Conservation (phyloP, 1,140 invertebrate species). For the Macrobrachium nipponense region DNA sequence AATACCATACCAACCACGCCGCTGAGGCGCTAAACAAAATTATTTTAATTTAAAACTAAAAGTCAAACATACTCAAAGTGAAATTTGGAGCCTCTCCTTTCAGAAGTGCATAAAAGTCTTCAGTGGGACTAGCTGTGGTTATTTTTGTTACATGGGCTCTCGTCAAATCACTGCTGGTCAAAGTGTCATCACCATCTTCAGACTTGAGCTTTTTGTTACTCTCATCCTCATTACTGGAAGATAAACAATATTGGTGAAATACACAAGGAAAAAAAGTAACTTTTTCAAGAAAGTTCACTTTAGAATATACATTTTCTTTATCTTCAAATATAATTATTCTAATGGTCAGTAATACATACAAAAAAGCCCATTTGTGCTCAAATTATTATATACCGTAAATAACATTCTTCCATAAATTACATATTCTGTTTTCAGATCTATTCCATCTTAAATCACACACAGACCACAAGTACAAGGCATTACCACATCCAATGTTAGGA, state of each 20-base stretch:
- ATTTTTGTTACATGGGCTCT: conserved; percentile 33
- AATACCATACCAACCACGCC: no score
- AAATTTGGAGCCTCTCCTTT: conserved; percentile 44
- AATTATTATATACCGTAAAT: no score
- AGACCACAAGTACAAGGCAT: no score
- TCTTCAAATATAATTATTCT: no score
- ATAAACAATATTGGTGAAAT: neutral
- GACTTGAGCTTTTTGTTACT: conserved; percentile 23
- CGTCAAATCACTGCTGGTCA: conserved; percentile 32
- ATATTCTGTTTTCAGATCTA: no score
- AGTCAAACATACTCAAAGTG: conserved; percentile 27
- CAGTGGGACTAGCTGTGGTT: conserved; percentile 39
- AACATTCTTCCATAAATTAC: no score
- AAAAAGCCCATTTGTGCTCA: no score
- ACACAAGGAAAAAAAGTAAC: neutral
- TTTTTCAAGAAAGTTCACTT: neutral
- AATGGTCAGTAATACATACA: no score
- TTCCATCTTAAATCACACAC: no score
- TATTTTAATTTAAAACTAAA: no score
- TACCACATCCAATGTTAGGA: no score
- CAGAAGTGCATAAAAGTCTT: conserved; percentile 47
- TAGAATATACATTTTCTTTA: neutral
- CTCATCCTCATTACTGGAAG: neutral
- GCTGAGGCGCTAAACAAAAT: no score
- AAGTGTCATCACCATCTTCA: conserved; percentile 24